Evolutionary conservation across 2,113 vertebrate genomes (phyloP), one percentile per base, ranked within the genome.

Genomic region (zebrafish (Danio rerio)): DNA sequence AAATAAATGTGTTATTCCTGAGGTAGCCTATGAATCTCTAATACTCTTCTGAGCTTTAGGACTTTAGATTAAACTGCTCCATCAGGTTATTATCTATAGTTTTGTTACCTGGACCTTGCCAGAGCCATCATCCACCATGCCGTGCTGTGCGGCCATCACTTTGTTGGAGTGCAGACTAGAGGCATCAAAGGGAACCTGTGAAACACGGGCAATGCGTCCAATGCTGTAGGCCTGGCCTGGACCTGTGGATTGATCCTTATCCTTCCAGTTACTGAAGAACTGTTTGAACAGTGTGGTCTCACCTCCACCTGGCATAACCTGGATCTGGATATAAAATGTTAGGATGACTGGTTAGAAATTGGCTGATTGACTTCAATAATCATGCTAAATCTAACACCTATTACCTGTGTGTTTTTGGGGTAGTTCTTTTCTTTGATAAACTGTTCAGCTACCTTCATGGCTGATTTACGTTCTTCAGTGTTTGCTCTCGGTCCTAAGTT

Each of bases 221-320:
- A 89, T 78, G 12, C 63, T 88, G 87, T 88, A 91, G 31, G 88
- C 63, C 86, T 90, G 7, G 8, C 85, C 58, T 0, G 87, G 90
- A 31, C 92, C 89, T 0, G 86, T 91, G 73, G 84, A 91, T 87
- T 94, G 74, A 15, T 91, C 80, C 56, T 90, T 92, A 85, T 92
- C 92, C 83, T 88, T 74, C 93, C 93, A 95, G 84, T 92, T 87
- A n/a, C 75, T 86, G 74, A 95, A 95, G 90, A 93, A 95, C 78
- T 93, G 90, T 83, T 93, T 94, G 58, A 95, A 95, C 13, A 94
- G 55, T 21, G 90, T 85, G 52, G 85, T 89, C 88, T 95, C 94
- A 0, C 80, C 84, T 21, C 91, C 90, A 13, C 88, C 89, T 9
- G 93, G 89, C 43, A 95, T 10, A 0, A 95, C 11, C 52, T 90